A percentile compares a stretch with the other conserved stretches of the same genome.
Conservation (phyloP, 2,797 vertebrate genomes). For the Otolemur crassicaudatus region DNA sequence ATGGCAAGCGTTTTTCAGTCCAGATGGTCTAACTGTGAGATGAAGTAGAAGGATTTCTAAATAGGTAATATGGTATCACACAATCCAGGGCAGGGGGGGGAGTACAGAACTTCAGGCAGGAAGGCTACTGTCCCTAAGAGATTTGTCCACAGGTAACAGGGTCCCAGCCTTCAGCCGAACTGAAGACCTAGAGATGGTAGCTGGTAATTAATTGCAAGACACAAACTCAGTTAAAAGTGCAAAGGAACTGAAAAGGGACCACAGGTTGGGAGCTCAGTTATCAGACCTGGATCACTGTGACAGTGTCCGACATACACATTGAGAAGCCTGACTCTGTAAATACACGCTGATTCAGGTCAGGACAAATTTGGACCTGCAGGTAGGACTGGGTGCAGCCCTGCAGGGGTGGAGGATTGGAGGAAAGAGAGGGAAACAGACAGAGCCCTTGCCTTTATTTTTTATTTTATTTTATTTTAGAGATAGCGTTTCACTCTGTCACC, state of each 20-base stretch:
- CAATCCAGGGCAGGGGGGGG: background rate
- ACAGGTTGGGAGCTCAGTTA: accelerated
- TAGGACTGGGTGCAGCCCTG: accelerated
- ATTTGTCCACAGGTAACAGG: background rate
- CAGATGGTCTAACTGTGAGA: background rate
- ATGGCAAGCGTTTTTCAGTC: background rate
- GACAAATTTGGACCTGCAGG: background rate
- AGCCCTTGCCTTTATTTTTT: background rate
- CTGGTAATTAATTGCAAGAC: background rate
- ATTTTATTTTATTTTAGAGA: too few relatives aligned
- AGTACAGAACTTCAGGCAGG: background rate
- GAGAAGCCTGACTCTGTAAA: background rate
- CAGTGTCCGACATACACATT: background rate
- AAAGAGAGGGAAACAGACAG: background rate
- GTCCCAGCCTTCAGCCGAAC: background rate
- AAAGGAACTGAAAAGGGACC: background rate
- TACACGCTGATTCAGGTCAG: background rate
- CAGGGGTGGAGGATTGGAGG: background rate
- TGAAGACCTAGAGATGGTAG: background rate
- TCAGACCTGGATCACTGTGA: background rate
- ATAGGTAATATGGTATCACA: too few relatives aligned
- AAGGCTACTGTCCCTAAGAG: background rate
- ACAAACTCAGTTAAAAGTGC: background rate
- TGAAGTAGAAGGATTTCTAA: background rate
- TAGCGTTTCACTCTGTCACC: too few relatives aligned